phyloP scores from a whole-genome alignment of 2,888 invertebrate species.

The Argyresthia goedartella region DNA sequence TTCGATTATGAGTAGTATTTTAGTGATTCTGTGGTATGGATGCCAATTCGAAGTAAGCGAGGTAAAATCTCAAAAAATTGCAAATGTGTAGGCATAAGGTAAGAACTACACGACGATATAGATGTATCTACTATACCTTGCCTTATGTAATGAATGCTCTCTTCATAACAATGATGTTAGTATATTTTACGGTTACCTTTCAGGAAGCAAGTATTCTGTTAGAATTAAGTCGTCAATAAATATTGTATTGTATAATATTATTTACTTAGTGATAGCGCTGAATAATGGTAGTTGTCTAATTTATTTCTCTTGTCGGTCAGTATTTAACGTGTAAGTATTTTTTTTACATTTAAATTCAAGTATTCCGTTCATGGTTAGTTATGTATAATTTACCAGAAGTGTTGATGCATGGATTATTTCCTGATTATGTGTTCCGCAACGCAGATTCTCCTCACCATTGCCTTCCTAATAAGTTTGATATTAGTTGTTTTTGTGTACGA shows the following conservation, averaged over 20 bases:
- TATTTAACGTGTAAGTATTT: constrained; percentile 67
- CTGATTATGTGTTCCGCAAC: background rate
- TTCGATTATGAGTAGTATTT: too few relatives aligned
- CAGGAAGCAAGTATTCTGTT: constrained; percentile 67
- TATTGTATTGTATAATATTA: constrained; percentile 55
- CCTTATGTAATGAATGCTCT: constrained; percentile 69
- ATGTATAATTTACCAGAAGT: constrained; percentile 9
- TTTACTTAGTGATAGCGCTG: constrained; percentile 41
- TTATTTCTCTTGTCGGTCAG: constrained; percentile 70
- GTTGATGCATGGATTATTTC: background rate
- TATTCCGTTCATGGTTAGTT: constrained; percentile 43
- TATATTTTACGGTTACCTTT: constrained; percentile 67
- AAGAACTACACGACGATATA: background rate
- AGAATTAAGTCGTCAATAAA: constrained; percentile 43
- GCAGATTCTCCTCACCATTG: constrained; percentile 4
- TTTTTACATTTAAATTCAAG: too few relatives aligned
- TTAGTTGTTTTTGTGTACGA: constrained; percentile 10
- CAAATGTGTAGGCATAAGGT: background rate
- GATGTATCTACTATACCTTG: constrained; percentile 37
- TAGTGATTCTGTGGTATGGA: constrained; percentile 5
- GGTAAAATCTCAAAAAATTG: constrained; percentile 4
- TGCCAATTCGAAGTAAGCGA: constrained; percentile 11
- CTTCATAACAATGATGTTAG: constrained; percentile 54
- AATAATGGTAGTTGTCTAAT: constrained; percentile 53
- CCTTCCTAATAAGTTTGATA: constrained; percentile 13